Conservation (phyloP, 2,797 vertebrate species). For the Buphagus erythrorhynchus region DNA sequence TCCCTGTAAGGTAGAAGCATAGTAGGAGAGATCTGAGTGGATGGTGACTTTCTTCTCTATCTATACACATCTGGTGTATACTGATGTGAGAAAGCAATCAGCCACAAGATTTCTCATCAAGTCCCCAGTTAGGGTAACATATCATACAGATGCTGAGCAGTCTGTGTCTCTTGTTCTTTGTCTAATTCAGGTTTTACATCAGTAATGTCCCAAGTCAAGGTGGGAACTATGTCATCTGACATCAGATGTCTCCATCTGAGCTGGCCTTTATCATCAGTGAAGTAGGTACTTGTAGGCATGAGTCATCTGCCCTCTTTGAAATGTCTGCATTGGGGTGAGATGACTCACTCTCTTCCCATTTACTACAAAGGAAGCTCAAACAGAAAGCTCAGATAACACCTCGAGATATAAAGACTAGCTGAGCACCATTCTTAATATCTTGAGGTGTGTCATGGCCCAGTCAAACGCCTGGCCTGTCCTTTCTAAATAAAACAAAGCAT, state of each 20-base stretch:
- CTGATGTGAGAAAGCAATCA: background rate
- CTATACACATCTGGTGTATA: background rate
- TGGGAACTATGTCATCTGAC: background rate
- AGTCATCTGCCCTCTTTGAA: background rate
- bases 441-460: background rate
- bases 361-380: background rate
- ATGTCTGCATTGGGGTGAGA: background rate
- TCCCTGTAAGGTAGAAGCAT: background rate
- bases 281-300: background rate
- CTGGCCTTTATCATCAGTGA: background rate
- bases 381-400: background rate
- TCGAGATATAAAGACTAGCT: background rate
- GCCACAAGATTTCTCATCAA: background rate
- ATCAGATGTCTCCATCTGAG: background rate
- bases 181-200: background rate
- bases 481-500: background rate
- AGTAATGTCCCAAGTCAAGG: background rate
- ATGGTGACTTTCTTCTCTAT: background rate
- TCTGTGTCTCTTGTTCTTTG: background rate
- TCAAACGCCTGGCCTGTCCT: background rate
- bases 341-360: background rate
- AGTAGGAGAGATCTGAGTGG: background rate
- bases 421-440: background rate
- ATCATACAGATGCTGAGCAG: background rate
- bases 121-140: background rate